Evolutionary conservation across 2,888 invertebrate genomes (phyloP), one percentile per base, ranked within the genome.

Genomic region (Coremacera marginata): DNA sequence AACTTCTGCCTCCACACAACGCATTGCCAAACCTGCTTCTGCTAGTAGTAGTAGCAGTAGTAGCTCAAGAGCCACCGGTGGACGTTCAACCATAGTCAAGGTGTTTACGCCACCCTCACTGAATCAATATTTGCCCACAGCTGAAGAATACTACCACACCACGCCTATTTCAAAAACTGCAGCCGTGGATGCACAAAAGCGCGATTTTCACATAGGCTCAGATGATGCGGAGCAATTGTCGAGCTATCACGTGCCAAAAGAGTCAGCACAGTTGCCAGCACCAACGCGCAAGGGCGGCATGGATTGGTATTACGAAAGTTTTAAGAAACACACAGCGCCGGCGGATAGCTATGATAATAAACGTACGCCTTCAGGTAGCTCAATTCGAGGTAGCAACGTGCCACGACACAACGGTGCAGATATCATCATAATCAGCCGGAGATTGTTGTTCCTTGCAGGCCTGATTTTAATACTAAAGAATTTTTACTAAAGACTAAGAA

Each of bases 271-370:
- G 37, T 2, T 44, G 2, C 2, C n/a, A n/a, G n/a, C 14, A 14
- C 86, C 86, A 71, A 86, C 89, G 87, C 77, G 90, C 87, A 92
- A 91, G 80, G 90, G 89, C 80, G 89, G 92, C 70, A 94, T 93
- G 89, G 94, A 93, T 82, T 96, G 96, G 96, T 96, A 96, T 88
- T 96, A 94, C 87, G 94, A 94, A 81, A 95, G 95, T 88, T 96
- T 96, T 86, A 87, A 86, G 55, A 87, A 86, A 72, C 68, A 77
- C 77, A 77, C 19, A 22, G 52, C n/a, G 11, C 22, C 70, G 57
- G 60, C 63, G 70, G 75, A 34, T 16, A 25, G 8, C 16, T 49
- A 31, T 9, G 37, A 55, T n/a, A 37, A 25, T 3, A 67, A 72
- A 19, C 67, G 25, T 5, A 5, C 49, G 25, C 72, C 57, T 0